Evolutionary conservation across 1,140 invertebrate species (phyloP).

Genomic region (Dysdera silvatica): DNA sequence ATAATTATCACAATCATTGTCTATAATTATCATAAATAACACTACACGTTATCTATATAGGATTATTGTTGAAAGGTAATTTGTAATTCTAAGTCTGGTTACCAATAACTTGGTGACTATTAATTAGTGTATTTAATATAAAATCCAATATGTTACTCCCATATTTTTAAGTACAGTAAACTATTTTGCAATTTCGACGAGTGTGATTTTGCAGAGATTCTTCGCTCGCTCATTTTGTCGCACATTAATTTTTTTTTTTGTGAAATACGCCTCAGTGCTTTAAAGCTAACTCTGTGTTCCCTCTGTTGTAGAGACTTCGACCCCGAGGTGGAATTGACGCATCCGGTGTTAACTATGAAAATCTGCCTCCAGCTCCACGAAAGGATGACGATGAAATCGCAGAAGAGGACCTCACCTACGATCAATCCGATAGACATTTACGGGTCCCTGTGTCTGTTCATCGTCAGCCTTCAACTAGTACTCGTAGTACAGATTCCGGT

Average conservation of each 20-base stretch:
- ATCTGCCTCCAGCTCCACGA: neutral
- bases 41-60: no score
- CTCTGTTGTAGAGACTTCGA: slow-evolving; percentile 26
- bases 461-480: slow-evolving; percentile 8
- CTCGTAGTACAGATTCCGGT: slow-evolving; percentile 15
- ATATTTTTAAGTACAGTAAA: no score
- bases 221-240: neutral
- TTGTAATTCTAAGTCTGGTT: no score
- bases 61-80: no score
- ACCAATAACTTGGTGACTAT: no score
- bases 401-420: slow-evolving; percentile 1
- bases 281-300: slow-evolving; percentile 24
- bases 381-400: neutral
- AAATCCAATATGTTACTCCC: no score
- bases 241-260: neutral
- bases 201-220: no score
- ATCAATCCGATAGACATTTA: neutral
- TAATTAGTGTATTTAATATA: no score
- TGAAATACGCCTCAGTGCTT: neutral
- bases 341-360: slow-evolving; percentile 13
- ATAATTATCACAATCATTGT: no score
- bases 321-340: slow-evolving; percentile 12
- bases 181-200: no score
- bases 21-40: no score
- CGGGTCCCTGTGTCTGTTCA: slow-evolving; percentile 18